These are phyloP conservation scores for Pygoscelis adeliae DNA, from an alignment of 2,113 vertebrate species.

Conservation along the genomic window DNA sequence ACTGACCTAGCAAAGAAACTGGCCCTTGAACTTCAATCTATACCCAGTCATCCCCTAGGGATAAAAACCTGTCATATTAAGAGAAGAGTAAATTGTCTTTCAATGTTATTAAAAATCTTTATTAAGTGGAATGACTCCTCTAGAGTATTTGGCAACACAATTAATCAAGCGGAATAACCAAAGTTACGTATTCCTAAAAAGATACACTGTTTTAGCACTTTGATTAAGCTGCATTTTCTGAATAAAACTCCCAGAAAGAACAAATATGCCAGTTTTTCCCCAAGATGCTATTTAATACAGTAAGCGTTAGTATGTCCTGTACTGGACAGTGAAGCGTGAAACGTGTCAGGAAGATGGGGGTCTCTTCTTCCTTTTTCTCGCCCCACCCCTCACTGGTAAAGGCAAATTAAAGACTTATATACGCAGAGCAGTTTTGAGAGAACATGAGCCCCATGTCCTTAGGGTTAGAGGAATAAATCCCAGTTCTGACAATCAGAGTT, in stretches of 20 bases:
- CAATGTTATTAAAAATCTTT: not conserved
- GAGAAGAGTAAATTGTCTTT: not conserved
- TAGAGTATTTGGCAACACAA: not conserved
- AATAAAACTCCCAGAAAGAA: not conserved
- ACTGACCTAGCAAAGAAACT: not conserved
- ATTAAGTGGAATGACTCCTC: not conserved
- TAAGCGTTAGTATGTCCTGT: not conserved
- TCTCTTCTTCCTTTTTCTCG: not conserved
- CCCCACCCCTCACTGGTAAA: not conserved
- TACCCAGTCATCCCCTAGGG: not conserved
- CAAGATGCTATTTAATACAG: not conserved
- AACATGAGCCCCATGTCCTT: not conserved
- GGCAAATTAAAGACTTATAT: not conserved
- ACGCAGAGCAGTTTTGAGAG: not conserved
- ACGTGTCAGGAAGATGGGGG: rapidly evolving
- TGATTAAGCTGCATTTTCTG: not conserved
- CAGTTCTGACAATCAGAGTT: not conserved
- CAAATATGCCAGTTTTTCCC: not conserved
- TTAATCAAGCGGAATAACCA: not conserved
- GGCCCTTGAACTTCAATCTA: not conserved
- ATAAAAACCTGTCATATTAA: not conserved
- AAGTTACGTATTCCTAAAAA: not conserved
- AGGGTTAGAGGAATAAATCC: not conserved
- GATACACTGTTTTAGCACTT: not conserved
- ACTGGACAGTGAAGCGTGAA: not conserved